Evolutionary conservation across 2,888 invertebrate genomes (phyloP), one percentile per base, ranked within the genome.

Genomic region (Litoditis marina): DNA sequence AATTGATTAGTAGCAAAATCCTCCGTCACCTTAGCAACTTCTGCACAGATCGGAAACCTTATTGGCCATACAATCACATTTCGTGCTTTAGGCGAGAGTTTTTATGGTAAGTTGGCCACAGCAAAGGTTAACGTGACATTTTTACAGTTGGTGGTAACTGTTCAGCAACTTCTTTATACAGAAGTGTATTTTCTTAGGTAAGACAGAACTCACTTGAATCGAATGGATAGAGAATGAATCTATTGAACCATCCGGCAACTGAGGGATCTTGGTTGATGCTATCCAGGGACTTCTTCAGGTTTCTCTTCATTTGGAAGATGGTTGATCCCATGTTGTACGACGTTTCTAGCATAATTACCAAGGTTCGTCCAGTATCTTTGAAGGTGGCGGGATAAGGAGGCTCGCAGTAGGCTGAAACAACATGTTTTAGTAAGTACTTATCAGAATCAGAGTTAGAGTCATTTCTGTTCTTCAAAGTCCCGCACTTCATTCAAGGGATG

Each of bases 191-290:
- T 27, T 47, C 22, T 16, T 28, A 31, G 25, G 11, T 19, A 31
- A 30, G 11, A 28, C 8, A 16, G 25, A 11, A 32, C 60, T 63
- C 66, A 77, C 78, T 59, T 1, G 76, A 73, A 47, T 78, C 77
- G 61, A 78, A 78, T 32, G 78, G 78, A 65, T 71, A 69, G n/a
- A 76, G 65, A 27, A 76, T 63, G 67, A 60, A 78, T 54, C 72
- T 70, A 47, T 42, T 63, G 68, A 77, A 78, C 78, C 78, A 78
- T 47, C 66, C 71, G 49, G 66, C 44, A 22, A 63, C 63, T 39
- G 76, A 69, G 52, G 66, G 63, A 36, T 70, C 71, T 46, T 55
- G 65, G 25, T 59, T 66, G 39, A 73, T 63, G 30, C 57, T 65
- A 22, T 67, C 66, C 39, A 76, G 61, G 31, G 72, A 59, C 3